These are phyloP conservation scores for Mycetomoellerius zeteki DNA, from an alignment of 1,140 invertebrate genomes.

Conservation along the genomic window DNA sequence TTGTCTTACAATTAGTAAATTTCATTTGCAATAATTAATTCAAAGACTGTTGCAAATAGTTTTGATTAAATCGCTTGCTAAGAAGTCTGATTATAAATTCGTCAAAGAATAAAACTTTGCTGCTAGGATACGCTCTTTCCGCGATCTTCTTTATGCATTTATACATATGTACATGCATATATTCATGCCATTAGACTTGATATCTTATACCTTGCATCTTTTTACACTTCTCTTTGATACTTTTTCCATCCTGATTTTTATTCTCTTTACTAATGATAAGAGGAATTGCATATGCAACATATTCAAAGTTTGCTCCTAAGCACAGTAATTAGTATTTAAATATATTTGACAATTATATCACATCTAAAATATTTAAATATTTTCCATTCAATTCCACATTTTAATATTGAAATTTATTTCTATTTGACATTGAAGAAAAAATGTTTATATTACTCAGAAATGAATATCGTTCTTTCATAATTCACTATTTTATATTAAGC, in stretches of 20 bases:
- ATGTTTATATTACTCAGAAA: constrained; percentile 2
- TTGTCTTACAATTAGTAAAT: background rate
- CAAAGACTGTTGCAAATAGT: background rate
- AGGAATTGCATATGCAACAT: constrained; percentile 21
- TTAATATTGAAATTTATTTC: background rate
- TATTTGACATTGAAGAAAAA: constrained; percentile 12
- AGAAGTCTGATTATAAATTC: constrained; percentile 41
- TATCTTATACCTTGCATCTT: background rate
- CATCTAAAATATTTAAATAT: constrained; percentile 27
- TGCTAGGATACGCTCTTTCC: constrained; percentile 31
- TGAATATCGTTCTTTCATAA: background rate
- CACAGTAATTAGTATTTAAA: constrained; percentile 7
- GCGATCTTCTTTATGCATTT: constrained; percentile 14
- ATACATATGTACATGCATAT: constrained; percentile 13
- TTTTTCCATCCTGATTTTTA: background rate
- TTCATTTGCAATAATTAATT: constrained; percentile 12
- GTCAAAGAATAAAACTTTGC: constrained; percentile 26
- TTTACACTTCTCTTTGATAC: background rate
- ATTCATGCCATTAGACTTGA: constrained; percentile 19
- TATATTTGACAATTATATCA: constrained; percentile 7
- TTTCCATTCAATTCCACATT: constrained; percentile 4
- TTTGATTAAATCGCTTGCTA: constrained; percentile 14
- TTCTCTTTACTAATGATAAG: constrained; percentile 8
- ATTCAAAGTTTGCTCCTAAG: background rate
- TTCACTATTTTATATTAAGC: constrained; percentile 17